Conservation (phyloP, 1,140 invertebrate genomes). For the Bombus huntii region DNA sequence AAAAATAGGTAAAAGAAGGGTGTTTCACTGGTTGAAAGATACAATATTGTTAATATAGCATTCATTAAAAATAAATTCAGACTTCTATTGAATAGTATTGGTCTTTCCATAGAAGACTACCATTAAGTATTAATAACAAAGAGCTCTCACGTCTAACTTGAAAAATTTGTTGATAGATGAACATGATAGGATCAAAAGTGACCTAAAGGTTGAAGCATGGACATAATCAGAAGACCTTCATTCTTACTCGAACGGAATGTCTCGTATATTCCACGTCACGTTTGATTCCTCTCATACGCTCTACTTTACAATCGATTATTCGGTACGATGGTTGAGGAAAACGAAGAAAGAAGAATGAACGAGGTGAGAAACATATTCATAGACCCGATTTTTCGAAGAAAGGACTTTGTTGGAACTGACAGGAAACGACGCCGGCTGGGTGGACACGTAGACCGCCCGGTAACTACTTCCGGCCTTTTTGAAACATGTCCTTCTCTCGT, state of each 20-base stretch:
- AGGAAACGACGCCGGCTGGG: constrained; percentile 29
- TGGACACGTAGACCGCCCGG: constrained; percentile 19
- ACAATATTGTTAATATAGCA: no score
- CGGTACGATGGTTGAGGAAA: no score
- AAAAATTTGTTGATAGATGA: no score
- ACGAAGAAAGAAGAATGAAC: neutral
- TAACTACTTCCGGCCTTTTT: constrained; percentile 67
- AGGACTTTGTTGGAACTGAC: constrained; percentile 1
- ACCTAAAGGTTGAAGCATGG: no score
- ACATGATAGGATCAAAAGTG: neutral
- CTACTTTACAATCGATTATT: no score
- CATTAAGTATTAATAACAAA: no score
- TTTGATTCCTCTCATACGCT: neutral
- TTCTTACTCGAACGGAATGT: neutral
- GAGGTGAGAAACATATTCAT: constrained; percentile 37
- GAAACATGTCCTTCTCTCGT: constrained; percentile 58
- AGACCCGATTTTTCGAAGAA: constrained; percentile 26
- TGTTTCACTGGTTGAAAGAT: no score
- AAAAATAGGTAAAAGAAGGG: no score
- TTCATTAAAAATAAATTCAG: no score
- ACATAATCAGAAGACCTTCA: neutral
- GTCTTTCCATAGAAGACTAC: no score
- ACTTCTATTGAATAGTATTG: no score
- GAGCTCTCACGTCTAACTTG: no score
- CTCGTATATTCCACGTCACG: neutral